These are phyloP conservation scores for Sycophaga agraensis DNA, from an alignment of 1,140 invertebrate species.

Conservation along the genomic window DNA sequence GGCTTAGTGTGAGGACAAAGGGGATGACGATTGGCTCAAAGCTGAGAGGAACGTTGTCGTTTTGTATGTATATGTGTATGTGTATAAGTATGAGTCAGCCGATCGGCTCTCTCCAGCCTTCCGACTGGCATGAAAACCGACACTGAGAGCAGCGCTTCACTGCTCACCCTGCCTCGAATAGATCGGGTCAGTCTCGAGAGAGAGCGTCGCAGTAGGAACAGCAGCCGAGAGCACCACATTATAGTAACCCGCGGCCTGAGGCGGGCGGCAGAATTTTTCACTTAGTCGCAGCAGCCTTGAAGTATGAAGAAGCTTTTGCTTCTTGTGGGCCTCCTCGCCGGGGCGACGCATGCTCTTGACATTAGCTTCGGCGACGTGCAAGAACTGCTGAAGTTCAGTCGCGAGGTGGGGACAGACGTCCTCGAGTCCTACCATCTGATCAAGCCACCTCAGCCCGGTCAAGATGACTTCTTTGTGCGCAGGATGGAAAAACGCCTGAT, in stretches of 20 bases:
- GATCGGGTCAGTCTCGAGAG: background rate
- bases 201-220: background rate
- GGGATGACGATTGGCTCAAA: too few species aligned
- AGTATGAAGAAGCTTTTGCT: too few species aligned
- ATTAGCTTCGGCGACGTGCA: conserved; percentile 60
- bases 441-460: conserved; percentile 33
- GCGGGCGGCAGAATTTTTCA: conserved; percentile 6
- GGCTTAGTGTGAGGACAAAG: too few species aligned
- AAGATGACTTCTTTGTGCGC: conserved; percentile 57
- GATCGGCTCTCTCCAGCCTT: too few species aligned
- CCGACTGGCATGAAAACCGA: too few species aligned
- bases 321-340: conserved; percentile 9
- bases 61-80: too few species aligned
- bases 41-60: too few species aligned
- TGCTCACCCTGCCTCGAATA: background rate
- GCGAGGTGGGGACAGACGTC: conserved; percentile 61
- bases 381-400: conserved; percentile 64
- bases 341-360: conserved; percentile 27
- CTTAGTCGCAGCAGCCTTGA: too few species aligned
- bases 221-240: too few species aligned
- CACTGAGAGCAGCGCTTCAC: background rate
- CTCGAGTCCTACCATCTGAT: conserved; percentile 66
- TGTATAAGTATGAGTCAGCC: too few species aligned
- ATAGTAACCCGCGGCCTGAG: background rate
- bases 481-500: conserved; percentile 61